Base-by-base conservation (phyloP, 2,888 invertebrate genomes). In the Melieria crassipennis region DNA sequence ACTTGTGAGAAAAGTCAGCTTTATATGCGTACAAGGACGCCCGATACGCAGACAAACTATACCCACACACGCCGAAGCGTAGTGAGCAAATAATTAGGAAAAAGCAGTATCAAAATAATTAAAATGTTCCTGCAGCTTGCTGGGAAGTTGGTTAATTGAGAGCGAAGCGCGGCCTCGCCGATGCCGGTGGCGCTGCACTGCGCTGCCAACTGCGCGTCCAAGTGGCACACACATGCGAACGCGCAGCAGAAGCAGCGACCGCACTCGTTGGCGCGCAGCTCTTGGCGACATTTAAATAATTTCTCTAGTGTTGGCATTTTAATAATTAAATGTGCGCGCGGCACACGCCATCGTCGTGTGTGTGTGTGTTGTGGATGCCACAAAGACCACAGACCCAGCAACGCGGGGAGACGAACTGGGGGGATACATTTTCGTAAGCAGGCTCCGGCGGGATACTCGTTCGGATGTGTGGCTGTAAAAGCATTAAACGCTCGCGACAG, bases 231-330 rank as follows among this genome's bases (percentile, higher is more conserved):
- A 30, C 30, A 30, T 30, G 30, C 30, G 30, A 2, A 30, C 30
- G 30, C 30, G 30, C 30, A 30, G 30, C 30, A 30, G 30, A 30
- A 30, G 30, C 30, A 30, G 30, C 30, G 30, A 30, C 13, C 55
- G 42, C 56, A 61, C 47, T 62, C 63, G n/a, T 57, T 47, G 45
- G 45, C 56, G 13, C 45, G 75, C 73, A 74, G 75, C 81, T 79
- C 67, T 75, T 79, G 82, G 76, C 78, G 82, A 82, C 84, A 82
- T 83, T 81, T 84, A 79, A 84, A 84, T 84, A 82, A 84, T 83
- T 81, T 82, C 78, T 77, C 75, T 79, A 78, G 83, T 79, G 81
- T 77, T 83, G 82, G 82, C 81, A 77, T 84, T 83, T 83, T 84
- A 83, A 83, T 84, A 84, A 84, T 84, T 82, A 82, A 84, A 82